phyloP scores from a whole-genome alignment of 1,140 invertebrate genomes.

The Antheraea pernyi region DNA sequence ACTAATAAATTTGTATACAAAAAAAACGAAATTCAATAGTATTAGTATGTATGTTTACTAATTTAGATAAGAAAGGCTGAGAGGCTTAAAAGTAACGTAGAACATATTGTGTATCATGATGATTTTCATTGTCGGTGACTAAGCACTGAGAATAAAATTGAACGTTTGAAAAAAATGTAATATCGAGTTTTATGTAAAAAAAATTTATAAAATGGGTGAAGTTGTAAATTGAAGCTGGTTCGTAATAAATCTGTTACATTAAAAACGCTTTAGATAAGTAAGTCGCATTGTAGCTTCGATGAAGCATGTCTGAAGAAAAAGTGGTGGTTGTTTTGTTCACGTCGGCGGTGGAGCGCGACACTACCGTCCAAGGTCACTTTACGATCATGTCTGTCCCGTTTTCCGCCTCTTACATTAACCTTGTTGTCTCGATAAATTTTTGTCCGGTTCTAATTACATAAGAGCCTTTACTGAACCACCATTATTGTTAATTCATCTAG shows the following conservation, averaged over 20 bases:
- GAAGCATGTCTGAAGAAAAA: slow-evolving; percentile 49
- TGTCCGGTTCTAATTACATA: slow-evolving; percentile 23
- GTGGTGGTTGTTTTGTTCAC: slow-evolving; percentile 53
- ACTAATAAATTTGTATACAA: too few species aligned
- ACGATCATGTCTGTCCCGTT: slow-evolving; percentile 37
- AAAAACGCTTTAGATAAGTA: slow-evolving; percentile 6
- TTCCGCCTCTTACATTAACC: slow-evolving; percentile 48
- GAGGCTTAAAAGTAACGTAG: too few species aligned
- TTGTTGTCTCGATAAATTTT: slow-evolving; percentile 51
- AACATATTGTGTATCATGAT: too few species aligned
- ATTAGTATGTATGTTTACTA: too few species aligned
- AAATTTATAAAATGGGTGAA: neutral
- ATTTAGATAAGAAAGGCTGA: too few species aligned
- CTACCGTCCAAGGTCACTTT: slow-evolving; percentile 54
- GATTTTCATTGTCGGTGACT: neutral
- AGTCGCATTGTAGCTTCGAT: slow-evolving; percentile 30
- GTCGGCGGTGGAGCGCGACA: slow-evolving; percentile 55
- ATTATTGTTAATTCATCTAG: neutral
- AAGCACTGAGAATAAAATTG: neutral
- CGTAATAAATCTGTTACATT: neutral
- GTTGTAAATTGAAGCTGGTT: neutral
- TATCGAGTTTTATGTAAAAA: too few species aligned
- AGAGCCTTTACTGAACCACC: neutral
- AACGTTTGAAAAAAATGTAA: too few species aligned
- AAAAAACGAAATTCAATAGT: too few species aligned